Evolutionary conservation across 2,113 vertebrate genomes (phyloP).

Genomic region (Romanogobio albipinnatus): DNA sequence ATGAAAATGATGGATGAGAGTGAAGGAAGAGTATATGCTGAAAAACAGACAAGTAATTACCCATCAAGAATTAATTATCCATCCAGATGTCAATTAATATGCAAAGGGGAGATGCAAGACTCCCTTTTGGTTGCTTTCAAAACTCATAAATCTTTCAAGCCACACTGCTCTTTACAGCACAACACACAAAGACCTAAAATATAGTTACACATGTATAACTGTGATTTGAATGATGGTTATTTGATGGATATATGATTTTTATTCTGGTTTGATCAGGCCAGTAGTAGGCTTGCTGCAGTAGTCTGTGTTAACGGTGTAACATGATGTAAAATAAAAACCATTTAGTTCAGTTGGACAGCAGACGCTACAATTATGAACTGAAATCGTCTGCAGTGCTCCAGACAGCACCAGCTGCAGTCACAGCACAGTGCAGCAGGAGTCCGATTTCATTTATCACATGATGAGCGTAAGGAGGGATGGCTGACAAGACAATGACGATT

Average conservation of each 20-base stretch:
- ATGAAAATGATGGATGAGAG: conserved; percentile 67
- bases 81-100: conserved; percentile 74
- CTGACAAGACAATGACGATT: too few relatives aligned
- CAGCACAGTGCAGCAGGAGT: too few relatives aligned
- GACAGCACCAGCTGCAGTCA: too few relatives aligned
- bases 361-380: too few relatives aligned
- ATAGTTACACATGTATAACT: neutral
- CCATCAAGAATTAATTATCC: conserved; percentile 76
- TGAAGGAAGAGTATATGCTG: conserved; percentile 62
- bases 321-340: too few relatives aligned
- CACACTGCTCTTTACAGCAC: conserved; percentile 19
- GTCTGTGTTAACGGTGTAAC: too few relatives aligned
- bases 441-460: too few relatives aligned
- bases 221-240: neutral
- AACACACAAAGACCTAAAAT: neutral
- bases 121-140: conserved; percentile 30
- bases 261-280: neutral
- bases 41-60: conserved; percentile 67
- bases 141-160: conserved; percentile 38
- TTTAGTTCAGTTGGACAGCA: too few relatives aligned
- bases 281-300: too few relatives aligned
- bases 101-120: conserved; percentile 61
- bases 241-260: neutral
- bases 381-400: too few relatives aligned
- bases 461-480: too few relatives aligned